Percentiles rank a stretch among this genome's conserved stretches.
phyloP scores from a whole-genome alignment of 2,113 vertebrate species.

The Piprites chloris region DNA sequence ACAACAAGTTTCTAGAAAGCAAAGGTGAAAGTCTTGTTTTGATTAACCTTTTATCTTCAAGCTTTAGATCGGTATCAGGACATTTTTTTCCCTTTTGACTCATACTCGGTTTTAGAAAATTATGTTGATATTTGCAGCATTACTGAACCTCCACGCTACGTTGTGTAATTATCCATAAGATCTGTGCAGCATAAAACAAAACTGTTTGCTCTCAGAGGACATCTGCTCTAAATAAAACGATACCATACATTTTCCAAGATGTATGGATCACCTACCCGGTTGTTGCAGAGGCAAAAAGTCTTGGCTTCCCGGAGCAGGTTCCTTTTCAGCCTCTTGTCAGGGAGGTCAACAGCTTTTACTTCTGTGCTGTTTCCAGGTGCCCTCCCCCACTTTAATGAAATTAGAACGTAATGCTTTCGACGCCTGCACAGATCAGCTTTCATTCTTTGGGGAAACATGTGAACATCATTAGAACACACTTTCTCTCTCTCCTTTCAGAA shows the following conservation, averaged over 20 bases:
- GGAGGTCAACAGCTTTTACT: constrained; percentile 56
- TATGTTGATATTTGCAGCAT: constrained; percentile 41
- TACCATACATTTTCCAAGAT: constrained; percentile 67
- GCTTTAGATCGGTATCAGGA: constrained; percentile 68
- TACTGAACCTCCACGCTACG: constrained; percentile 37
- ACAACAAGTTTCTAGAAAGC: constrained; percentile 55
- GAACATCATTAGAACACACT: constrained; percentile 72
- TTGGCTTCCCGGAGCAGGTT: constrained; percentile 41
- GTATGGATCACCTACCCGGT: background rate
- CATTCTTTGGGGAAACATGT: constrained; percentile 63
- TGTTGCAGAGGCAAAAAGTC: constrained; percentile 27
- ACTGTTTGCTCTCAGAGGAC: constrained; percentile 67
- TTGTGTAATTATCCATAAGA: constrained; percentile 66
- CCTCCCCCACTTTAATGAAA: constrained; percentile 60
- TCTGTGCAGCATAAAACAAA: constrained; percentile 65
- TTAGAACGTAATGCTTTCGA: constrained; percentile 70
- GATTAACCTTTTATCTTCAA: constrained; percentile 71
- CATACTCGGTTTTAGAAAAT: constrained; percentile 63
- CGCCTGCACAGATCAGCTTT: constrained; percentile 63
- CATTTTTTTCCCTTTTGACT: constrained; percentile 22
- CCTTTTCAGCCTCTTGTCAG: constrained; percentile 46
- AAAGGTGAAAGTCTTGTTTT: constrained; percentile 69
- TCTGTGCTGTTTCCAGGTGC: constrained; percentile 25
- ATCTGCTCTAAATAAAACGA: constrained; percentile 76
- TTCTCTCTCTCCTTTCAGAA: constrained; percentile 53